Base-by-base conservation (phyloP, 2,888 invertebrate species). In the Cistogaster globosa region DNA sequence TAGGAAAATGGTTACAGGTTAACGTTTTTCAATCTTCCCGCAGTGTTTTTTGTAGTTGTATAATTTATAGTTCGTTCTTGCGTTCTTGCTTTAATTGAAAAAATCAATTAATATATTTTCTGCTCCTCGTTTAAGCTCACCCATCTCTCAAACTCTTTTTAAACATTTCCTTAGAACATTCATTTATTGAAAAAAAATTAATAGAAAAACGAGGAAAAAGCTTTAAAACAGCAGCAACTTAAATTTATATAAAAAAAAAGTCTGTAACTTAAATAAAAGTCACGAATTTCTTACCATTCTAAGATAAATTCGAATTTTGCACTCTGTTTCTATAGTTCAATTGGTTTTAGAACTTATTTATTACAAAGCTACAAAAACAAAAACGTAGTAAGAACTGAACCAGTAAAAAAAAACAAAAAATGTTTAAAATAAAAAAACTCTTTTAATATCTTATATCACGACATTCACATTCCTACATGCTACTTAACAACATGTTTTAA, bases 381-480 rank as follows among this genome's bases (percentile, higher is more conserved):
- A 26, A 11, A 58, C 9, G 11, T 14, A 57, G n/a, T 20, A 71
- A 57, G 22, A 36, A 53, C 42, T 9, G n/a, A 22, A 26, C 36
- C 14, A 72, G 48, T 12, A 72, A 60, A 7, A 18, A 58, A 18
- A 58, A 2, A 8, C 36, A 38, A 18, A 62, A 58, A n/a, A n/a
- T n/a, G n/a, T n/a, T n/a, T 42, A 62, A 68, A 9, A 26, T 26
- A 26, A 51, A 74, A 65, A 77, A 75, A 85, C 71, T 16, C 18
- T 78, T 85, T 85, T 77, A 85, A 85, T 85, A 85, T 85, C 85
- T 85, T 85, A 85, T 82, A 85, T 85, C 85, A 85, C 85, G 85
- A 85, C 85, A 85, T 85, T 85, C 85, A 82, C 85, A 82, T 82
- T 85, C 85, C 82, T 85, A 85, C 85, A 85, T 85, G 85, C 85